Conservation (phyloP, 2,888 invertebrate species). For the Platycheirus albimanus region DNA sequence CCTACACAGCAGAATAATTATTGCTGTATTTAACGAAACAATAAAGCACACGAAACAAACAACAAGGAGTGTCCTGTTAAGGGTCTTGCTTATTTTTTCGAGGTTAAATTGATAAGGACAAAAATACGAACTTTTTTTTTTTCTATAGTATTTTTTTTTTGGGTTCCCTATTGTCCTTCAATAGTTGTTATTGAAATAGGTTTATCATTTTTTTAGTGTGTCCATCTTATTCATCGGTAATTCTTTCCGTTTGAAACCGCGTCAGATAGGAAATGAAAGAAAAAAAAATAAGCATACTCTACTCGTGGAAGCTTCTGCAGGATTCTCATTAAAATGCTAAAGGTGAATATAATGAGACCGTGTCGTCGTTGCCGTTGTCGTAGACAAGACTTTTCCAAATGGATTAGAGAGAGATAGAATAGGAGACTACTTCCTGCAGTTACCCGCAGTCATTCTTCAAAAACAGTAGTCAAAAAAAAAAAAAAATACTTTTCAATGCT, state of each 20-base stretch:
- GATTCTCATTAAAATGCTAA: constrained; percentile 71
- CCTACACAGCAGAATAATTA: constrained; percentile 62
- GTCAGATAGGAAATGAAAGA: constrained; percentile 24
- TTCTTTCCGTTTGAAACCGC: constrained; percentile 20
- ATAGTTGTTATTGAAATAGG: constrained; percentile 41
- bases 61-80: constrained; percentile 52
- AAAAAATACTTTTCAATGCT: constrained; percentile 59
- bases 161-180: constrained; percentile 13
- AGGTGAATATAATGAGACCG: constrained; percentile 63
- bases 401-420: constrained; percentile 46
- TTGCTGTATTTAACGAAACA: constrained; percentile 65
- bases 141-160: background rate
- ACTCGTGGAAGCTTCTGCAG: constrained; percentile 54
- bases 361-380: constrained; percentile 16
- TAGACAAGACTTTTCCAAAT: constrained; percentile 43
- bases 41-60: constrained; percentile 46
- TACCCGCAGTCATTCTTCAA: constrained; percentile 72
- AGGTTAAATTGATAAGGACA: background rate
- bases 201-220: constrained; percentile 46
- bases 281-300: too few relatives aligned
- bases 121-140: background rate
- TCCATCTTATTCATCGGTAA: constrained; percentile 18
- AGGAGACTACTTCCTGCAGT: constrained; percentile 70
- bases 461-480: too few relatives aligned
- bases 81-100: constrained; percentile 10